Evolutionary conservation across 2,113 vertebrate species (phyloP).

Genomic region (Addax nasomaculatus): DNA sequence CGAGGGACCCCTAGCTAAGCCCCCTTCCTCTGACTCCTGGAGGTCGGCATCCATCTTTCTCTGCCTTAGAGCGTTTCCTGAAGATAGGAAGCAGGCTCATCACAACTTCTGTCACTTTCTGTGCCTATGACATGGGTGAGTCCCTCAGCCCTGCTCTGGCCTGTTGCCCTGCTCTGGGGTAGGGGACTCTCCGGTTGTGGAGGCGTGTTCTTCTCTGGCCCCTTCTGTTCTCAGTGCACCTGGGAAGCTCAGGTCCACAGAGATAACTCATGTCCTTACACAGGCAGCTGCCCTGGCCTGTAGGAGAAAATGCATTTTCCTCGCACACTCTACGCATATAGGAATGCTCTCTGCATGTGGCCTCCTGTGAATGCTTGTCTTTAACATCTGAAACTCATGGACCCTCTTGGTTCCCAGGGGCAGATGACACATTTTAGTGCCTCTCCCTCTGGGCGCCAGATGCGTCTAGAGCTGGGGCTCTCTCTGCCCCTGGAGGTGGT

Average conservation of each 20-base stretch:
- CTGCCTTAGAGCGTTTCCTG: neutral
- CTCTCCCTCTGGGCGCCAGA: neutral
- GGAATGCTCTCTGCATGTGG: neutral
- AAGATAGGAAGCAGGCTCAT: neutral
- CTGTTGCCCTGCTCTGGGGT: neutral
- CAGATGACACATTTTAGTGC: neutral
- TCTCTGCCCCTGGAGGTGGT: neutral
- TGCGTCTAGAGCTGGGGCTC: neutral
- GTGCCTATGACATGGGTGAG: neutral
- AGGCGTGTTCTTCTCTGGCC: neutral
- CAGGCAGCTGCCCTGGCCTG: fast-evolving
- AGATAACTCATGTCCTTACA: too few species aligned
- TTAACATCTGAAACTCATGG: neutral
- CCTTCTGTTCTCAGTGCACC: neutral
- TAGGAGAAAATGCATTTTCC: neutral
- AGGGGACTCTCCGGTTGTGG: fast-evolving
- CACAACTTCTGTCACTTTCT: neutral
- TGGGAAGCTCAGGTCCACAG: neutral
- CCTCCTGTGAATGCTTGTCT: neutral
- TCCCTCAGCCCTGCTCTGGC: too few species aligned
- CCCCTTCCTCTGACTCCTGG: neutral
- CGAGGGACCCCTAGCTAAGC: neutral
- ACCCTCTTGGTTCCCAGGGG: neutral
- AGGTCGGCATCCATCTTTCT: neutral
- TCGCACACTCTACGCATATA: neutral